Evolutionary conservation across 2,113 vertebrate genomes (phyloP), one percentile per base, ranked within the genome.

Genomic region (Sylvilagus bachmani): DNA sequence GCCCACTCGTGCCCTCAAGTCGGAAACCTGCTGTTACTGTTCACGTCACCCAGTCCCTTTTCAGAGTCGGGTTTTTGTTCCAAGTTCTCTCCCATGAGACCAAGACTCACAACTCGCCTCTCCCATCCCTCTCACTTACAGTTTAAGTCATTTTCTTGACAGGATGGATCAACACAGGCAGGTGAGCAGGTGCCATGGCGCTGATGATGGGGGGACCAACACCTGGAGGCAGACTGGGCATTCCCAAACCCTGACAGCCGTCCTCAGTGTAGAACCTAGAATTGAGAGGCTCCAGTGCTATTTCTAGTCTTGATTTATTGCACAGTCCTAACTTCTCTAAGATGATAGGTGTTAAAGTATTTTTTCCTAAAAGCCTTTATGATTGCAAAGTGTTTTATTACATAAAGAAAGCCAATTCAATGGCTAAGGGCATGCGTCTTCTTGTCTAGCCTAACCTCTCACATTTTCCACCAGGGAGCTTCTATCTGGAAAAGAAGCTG

Each of bases 91-190:
- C 70, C 74, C 21, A 3, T 1, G 4, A 44, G 70, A 64, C 49
- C 8, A 67, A 55, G 27, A 33, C 5, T 14, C 13, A 14, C 17
- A 22, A 33, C 5, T 14, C 11, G 14, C 17, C 19, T 74, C 38
- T 36, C 36, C 6, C 17, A 0, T 62, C 33, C 10, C 7, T 82
- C 49, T 92, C 83, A 9, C 19, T 87, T 73, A 25, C 38, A 78
- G n/a, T 10, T 87, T 49, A 53, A 36, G 17, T 29, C 94, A 44
- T 89, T 79, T 88, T 53, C 36, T 96, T 88, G 38, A 44, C n/a
- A 74, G 53, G 33, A 12, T 53, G 2, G 66, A 74, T 7, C 58
- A 17, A 16, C 51, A 62, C 55, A 62, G 80, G 33, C 58, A 11
- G 75, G 33, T 51, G 58, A 81, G 11, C 0, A 66, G 73, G 25